A percentile compares a stretch with the other conserved stretches of the same genome.
Conservation (phyloP, 2,113 vertebrate species). For the Stegastes partitus region DNA sequence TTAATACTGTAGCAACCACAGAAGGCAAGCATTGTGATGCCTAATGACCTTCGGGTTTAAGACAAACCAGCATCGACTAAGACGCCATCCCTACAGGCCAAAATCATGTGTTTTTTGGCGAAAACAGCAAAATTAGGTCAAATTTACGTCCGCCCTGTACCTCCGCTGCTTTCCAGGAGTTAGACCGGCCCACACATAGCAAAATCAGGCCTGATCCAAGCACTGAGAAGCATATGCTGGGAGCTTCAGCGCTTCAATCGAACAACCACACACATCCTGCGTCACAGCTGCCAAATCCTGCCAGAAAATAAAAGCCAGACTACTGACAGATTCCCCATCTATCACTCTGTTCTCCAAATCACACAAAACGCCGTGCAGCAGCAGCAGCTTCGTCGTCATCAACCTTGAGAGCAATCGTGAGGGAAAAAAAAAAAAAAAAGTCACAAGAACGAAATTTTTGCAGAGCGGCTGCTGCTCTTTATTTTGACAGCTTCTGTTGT, state of each 20-base stretch:
- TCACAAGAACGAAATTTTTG: constrained; percentile 10
- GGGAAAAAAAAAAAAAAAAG: neutral
- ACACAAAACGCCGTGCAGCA: constrained; percentile 1
- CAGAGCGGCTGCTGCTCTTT: neutral
- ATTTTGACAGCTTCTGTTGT: constrained; percentile 36
- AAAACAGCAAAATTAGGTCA: too few relatives aligned
- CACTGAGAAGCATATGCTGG: constrained; percentile 67
- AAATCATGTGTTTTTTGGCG: too few relatives aligned
- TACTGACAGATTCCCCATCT: constrained; percentile 39
- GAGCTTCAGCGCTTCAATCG: constrained; percentile 20
- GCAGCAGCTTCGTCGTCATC: neutral
- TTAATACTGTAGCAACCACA: too few relatives aligned
- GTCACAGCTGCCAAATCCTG: constrained; percentile 39
- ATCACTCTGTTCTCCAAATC: constrained; percentile 29
- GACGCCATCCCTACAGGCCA: constrained; percentile 32
- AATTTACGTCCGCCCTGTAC: constrained; percentile 23
- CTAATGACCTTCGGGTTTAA: too few relatives aligned
- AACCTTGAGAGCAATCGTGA: constrained; percentile 37
- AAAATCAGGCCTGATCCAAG: constrained; percentile 35
- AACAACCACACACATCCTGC: neutral
- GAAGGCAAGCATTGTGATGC: too few relatives aligned
- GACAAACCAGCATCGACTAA: too few relatives aligned
- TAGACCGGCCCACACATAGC: constrained; percentile 69
- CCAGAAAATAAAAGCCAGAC: constrained; percentile 37
- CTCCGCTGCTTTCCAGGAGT: neutral